A percentile compares a stretch with the other conserved stretches of the same genome.
These are phyloP conservation scores for Dendrolimus punctatus DNA, from an alignment of 1,140 invertebrate species.

Conservation along the genomic window DNA sequence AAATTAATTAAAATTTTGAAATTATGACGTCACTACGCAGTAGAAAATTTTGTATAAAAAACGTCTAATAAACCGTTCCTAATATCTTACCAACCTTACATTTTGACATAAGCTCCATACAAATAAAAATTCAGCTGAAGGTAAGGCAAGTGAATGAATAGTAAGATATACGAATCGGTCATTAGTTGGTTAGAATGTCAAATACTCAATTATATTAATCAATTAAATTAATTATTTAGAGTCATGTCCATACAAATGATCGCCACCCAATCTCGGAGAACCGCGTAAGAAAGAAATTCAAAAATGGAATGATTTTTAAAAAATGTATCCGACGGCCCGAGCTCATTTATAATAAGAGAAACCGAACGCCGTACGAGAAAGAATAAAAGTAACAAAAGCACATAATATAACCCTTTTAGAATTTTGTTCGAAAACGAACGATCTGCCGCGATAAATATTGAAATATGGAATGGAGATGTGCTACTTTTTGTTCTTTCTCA, in stretches of 20 bases:
- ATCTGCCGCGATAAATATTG: constrained; percentile 63
- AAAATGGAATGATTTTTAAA: constrained; percentile 51
- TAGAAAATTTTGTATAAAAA: too few species aligned
- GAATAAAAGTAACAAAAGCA: constrained; percentile 29
- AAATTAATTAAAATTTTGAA: too few species aligned
- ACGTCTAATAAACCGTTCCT: too few species aligned
- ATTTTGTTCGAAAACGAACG: constrained; percentile 62
- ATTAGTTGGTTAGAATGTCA: too few species aligned
- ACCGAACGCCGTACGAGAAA: constrained; percentile 16
- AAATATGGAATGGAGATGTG: constrained; percentile 62
- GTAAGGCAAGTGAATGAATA: too few species aligned
- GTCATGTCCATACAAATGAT: constrained; percentile 11
- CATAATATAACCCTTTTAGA: constrained; percentile 34
- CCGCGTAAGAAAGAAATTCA: constrained; percentile 34
- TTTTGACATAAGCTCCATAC: too few species aligned
- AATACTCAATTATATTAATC: too few species aligned
- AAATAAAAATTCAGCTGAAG: too few species aligned
- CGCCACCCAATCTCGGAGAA: constrained; percentile 18
- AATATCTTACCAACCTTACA: too few species aligned
- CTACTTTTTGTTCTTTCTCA: constrained; percentile 27
- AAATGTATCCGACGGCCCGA: constrained; percentile 36
- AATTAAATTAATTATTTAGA: not conserved
- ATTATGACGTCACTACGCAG: too few species aligned
- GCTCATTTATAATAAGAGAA: constrained; percentile 61
- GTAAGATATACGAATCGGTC: too few species aligned